Evolutionary conservation across 2,888 invertebrate genomes (phyloP), one percentile per base, ranked within the genome.

Genomic region (Lypha dubia): DNA sequence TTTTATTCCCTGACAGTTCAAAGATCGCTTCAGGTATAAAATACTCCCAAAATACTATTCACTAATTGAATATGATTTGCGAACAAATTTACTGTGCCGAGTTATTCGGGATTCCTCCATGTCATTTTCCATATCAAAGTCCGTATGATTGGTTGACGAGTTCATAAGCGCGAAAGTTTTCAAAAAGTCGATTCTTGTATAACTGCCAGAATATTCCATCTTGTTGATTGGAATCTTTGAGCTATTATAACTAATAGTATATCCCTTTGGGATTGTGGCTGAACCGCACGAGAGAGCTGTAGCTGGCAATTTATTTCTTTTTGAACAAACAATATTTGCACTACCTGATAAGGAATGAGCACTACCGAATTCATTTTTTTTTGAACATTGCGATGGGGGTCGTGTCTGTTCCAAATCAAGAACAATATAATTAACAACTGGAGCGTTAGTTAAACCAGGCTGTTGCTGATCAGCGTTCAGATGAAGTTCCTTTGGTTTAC

Each of bases 161-260:
- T 95, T 95, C 22, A 96, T 96, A 35, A 98, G 93, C 24, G 98
- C 98, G 73, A 96, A 96, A 0, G 98, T 98, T 93, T 97, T 97
- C 89, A 98, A 96, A 92, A 98, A 98, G 93, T 98, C 98, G 88
- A 98, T 99, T 1, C 96, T 90, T 7, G 91, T 90, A 49, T 90
- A 90, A 32, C 90, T 91, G 0, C 88, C 88, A 0, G 89, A 87
- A 17, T 85, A 84, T 46, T 88, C 87, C 44, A 76, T 84, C 79
- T 86, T 75, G n/a, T 58, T 74, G 44, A 75, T 74, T 17, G 79
- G 58, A 17, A 67, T 28, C 20, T 68, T 77, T 15, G 73, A 60
- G 67, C 60, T 63, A 24, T 71, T 56, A 56, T 86, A 65, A 28
- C 20, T 56, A 28, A 81, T 73, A 65, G 86, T 81, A 28, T 70